phyloP scores from a whole-genome alignment of 2,888 invertebrate species.

The Drosophila setosimentum region DNA sequence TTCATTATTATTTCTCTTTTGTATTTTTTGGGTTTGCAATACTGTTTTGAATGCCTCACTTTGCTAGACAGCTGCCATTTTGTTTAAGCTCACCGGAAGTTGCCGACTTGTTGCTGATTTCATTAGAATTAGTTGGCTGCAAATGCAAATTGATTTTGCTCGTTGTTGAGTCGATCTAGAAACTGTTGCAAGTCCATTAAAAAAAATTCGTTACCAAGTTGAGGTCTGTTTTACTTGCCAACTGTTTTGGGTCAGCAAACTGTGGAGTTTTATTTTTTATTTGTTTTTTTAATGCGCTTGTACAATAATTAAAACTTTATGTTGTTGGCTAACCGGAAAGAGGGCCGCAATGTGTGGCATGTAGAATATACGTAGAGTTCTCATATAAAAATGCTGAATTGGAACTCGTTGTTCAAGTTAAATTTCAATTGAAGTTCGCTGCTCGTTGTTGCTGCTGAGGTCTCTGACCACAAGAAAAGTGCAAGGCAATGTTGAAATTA shows the following conservation, averaged over 20 bases:
- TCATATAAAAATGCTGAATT: slow-evolving; percentile 63
- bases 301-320: slow-evolving; percentile 32
- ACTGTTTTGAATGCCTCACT: background rate
- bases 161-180: background rate
- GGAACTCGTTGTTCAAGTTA: slow-evolving; percentile 36
- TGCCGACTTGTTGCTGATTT: slow-evolving; percentile 24
- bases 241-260: slow-evolving; percentile 24
- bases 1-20: background rate
- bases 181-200: slow-evolving; percentile 3
- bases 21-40: background rate
- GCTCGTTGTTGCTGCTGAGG: slow-evolving; percentile 25
- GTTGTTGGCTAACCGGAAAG: slow-evolving; percentile 69
- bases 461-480: slow-evolving; percentile 57
- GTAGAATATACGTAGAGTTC: slow-evolving; percentile 40
- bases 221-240: background rate
- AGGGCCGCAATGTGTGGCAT: slow-evolving; percentile 55
- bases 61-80: slow-evolving; percentile 6
- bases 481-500: slow-evolving; percentile 66
- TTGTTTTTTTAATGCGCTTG: slow-evolving; percentile 16
- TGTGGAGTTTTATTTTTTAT: slow-evolving; percentile 43
- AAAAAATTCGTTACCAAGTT: background rate
- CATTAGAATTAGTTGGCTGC: slow-evolving; percentile 32
- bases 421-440: slow-evolving; percentile 55
- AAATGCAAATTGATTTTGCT: slow-evolving; percentile 24
- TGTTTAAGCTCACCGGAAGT: slow-evolving; percentile 30